Conservation (phyloP, 2,113 vertebrate genomes). For the Calonectris borealis region DNA sequence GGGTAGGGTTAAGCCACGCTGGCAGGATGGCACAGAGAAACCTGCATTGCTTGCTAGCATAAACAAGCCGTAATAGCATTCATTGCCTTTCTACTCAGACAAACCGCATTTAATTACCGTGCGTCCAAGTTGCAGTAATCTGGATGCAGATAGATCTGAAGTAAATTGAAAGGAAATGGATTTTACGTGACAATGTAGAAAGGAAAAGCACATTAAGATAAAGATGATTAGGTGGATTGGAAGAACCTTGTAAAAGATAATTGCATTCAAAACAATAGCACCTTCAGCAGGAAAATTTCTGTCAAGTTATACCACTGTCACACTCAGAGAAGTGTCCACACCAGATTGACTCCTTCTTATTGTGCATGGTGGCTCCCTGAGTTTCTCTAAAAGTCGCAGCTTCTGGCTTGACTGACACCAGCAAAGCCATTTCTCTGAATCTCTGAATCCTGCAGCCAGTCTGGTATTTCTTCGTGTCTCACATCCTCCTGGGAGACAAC, state of each 20-base stretch:
- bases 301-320: neutral
- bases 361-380: neutral
- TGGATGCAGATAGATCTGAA: slow-evolving; percentile 37
- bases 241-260: slow-evolving; percentile 61
- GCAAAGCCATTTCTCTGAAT: slow-evolving; percentile 29
- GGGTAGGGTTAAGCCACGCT: neutral
- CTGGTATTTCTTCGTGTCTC: slow-evolving; percentile 23
- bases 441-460: slow-evolving; percentile 36
- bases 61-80: slow-evolving; percentile 30
- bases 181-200: slow-evolving; percentile 27
- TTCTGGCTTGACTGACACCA: slow-evolving; percentile 38
- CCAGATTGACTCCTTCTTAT: neutral
- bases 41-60: neutral
- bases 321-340: neutral
- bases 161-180: slow-evolving; percentile 63
- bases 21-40: neutral
- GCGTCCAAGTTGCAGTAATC: slow-evolving; percentile 38
- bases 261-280: slow-evolving; percentile 28
- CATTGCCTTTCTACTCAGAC: slow-evolving; percentile 41
- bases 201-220: slow-evolving; percentile 59
- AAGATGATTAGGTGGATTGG: slow-evolving; percentile 53
- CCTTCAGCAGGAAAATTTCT: slow-evolving; percentile 17
- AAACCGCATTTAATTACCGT: slow-evolving; percentile 59
- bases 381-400: neutral
- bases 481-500: slow-evolving; percentile 40